Evolutionary conservation across 2,797 vertebrate species (phyloP).

Genomic region (Onychomys arenicola): DNA sequence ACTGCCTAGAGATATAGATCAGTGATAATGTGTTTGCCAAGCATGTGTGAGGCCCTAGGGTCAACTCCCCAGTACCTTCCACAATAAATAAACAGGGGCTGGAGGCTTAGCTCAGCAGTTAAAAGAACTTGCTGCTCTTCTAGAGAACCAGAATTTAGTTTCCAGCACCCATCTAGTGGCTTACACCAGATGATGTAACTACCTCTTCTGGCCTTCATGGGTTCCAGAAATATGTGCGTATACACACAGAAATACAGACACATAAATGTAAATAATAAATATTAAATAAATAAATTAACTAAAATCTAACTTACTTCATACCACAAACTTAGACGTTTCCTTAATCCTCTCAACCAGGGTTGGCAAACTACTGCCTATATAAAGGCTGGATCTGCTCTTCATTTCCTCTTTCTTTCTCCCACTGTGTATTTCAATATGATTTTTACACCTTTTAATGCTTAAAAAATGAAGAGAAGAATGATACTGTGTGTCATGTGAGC

Average conservation of each 20-base stretch:
- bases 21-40: not conserved
- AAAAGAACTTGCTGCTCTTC: not conserved
- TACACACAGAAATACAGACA: not conserved
- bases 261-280: not conserved
- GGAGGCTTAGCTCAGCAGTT: not conserved
- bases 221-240: not conserved
- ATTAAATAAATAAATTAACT: not conserved
- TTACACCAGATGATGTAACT: not conserved
- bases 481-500: not conserved
- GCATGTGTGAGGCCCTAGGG: not conserved
- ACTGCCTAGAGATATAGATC: not conserved
- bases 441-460: constrained; percentile 6
- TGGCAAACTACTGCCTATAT: not conserved
- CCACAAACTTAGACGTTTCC: not conserved
- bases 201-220: not conserved
- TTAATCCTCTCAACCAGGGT: constrained; percentile 1
- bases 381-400: not conserved
- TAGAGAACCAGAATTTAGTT: not conserved
- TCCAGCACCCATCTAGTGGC: not conserved
- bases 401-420: not conserved
- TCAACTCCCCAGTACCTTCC: not conserved
- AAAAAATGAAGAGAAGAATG: not conserved
- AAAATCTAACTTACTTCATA: not conserved
- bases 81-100: not conserved
- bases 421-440: not conserved